Conservation (phyloP, 2,113 vertebrate genomes). For the Dicerorhinus sumatrensis region DNA sequence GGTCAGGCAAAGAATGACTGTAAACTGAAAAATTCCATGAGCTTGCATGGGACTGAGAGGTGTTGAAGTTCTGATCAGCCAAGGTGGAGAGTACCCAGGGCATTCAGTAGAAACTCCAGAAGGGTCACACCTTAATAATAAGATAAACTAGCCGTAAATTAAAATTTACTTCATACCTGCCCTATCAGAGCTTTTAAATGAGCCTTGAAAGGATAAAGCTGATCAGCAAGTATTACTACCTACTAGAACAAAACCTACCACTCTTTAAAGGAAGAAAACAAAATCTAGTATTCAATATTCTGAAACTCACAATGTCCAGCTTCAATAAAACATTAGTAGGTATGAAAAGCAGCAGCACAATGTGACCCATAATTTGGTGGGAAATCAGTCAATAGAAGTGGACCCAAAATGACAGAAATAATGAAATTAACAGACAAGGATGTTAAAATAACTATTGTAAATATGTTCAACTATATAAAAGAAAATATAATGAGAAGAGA, state of each 20-base stretch:
- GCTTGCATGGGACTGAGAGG: background rate
- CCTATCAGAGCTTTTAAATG: background rate
- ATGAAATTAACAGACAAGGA: background rate
- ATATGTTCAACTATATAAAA: background rate
- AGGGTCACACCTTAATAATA: background rate
- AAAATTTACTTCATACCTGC: background rate
- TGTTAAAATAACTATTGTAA: slow-evolving; percentile 8
- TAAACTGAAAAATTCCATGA: background rate
- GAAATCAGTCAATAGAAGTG: background rate
- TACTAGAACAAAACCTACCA: background rate
- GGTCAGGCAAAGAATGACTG: background rate
- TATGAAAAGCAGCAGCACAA: background rate
- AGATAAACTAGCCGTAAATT: background rate
- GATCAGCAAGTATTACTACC: background rate
- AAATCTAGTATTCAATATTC: background rate
- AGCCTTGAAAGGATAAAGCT: background rate
- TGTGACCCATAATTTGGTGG: background rate
- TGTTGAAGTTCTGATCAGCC: background rate
- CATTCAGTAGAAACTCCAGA: background rate
- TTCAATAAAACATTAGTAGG: background rate
- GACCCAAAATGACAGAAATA: background rate
- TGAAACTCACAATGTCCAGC: background rate
- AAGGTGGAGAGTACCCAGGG: background rate
- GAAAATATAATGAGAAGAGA: background rate
- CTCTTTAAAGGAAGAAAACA: background rate